phyloP scores from a whole-genome alignment of 2,888 invertebrate species.

The Tetanocera ferruginea region DNA sequence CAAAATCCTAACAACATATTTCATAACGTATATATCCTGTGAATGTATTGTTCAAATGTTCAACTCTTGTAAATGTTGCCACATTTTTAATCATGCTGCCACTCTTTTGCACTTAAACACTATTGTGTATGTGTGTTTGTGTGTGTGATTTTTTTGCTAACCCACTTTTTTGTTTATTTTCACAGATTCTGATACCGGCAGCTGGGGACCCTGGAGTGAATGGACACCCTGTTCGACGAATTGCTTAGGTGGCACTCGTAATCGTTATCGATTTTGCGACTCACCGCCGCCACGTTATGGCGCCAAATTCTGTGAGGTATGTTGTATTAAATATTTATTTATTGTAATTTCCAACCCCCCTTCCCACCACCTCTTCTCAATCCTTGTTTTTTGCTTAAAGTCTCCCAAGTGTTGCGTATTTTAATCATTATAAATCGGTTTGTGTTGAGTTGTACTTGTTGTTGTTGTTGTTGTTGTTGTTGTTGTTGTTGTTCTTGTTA shows the following conservation, averaged over 20 bases:
- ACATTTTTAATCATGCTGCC: too few relatives aligned
- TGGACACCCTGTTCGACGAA: slow-evolving; percentile 89
- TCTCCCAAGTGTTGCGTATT: background rate
- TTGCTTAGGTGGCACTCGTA: slow-evolving; percentile 82
- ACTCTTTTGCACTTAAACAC: too few relatives aligned
- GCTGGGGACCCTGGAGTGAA: slow-evolving; percentile 84
- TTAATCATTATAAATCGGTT: background rate
- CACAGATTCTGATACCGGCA: slow-evolving; percentile 81
- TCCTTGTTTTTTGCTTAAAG: background rate
- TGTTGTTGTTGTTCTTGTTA: background rate
- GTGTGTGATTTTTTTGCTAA: slow-evolving; percentile 42
- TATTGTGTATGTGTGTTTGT: too few relatives aligned
- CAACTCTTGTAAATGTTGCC: too few relatives aligned
- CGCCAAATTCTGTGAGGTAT: slow-evolving; percentile 89
- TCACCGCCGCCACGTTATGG: slow-evolving; percentile 90
- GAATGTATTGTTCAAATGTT: too few relatives aligned
- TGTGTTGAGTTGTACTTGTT: background rate
- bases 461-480: background rate
- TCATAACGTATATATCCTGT: too few relatives aligned
- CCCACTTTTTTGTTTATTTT: slow-evolving; percentile 42
- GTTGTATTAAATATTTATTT: slow-evolving; percentile 34
- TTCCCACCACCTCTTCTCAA: background rate
- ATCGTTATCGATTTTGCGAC: slow-evolving; percentile 89
- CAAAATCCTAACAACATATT: too few relatives aligned
- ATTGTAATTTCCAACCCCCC: background rate